Evolutionary conservation across 2,888 invertebrate genomes (phyloP), one percentile per base, ranked within the genome.

Genomic region (Acanthopleura granulata): DNA sequence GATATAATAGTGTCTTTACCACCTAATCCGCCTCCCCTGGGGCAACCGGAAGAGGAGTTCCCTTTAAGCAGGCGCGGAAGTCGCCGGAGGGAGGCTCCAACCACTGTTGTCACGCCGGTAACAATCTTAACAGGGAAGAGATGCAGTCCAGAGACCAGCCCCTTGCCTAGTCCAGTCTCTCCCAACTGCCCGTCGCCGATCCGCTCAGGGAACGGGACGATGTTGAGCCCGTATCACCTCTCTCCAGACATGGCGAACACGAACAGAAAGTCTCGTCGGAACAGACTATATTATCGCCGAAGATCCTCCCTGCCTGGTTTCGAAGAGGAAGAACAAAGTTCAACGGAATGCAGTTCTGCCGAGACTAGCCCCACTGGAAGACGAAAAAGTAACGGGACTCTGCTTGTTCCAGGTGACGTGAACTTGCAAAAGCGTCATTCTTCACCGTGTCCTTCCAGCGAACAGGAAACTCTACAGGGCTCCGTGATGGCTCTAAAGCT

Each of bases 221-320:
- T 25, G 29, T 16, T 78, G 76, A 27, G 62, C 77, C 15, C 79
- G 75, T 69, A 75, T 75, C 70, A 73, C 74, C 18, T 78, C 66
- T 74, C 62, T 29, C 72, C 77, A 49, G 75, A 77, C 22, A 29
- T 74, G 15, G 70, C 75, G 6, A 74, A 76, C 29, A 77, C 73
- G 0, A 80, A 80, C 0, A 73, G 81, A 73, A 81, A 79, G 0
- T 78, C 79, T 29, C 77, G 80, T 15, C 76, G 83, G 49, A 81
- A 83, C 18, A 77, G 82, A 30, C 79, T 80, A 15, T 85, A 86
- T 72, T 83, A 84, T 72, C 74, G 86, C 15, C 77, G 86, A 14
- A 81, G 86, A 0, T 87, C 87, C 4, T 87, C 87, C 22, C 77
- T 87, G 27, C 79, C 82, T 11, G 81, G 77, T 14, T 51, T 80